These are phyloP conservation scores for Drosophila pruinosa DNA, from an alignment of 1,140 invertebrate species.

Conservation along the genomic window DNA sequence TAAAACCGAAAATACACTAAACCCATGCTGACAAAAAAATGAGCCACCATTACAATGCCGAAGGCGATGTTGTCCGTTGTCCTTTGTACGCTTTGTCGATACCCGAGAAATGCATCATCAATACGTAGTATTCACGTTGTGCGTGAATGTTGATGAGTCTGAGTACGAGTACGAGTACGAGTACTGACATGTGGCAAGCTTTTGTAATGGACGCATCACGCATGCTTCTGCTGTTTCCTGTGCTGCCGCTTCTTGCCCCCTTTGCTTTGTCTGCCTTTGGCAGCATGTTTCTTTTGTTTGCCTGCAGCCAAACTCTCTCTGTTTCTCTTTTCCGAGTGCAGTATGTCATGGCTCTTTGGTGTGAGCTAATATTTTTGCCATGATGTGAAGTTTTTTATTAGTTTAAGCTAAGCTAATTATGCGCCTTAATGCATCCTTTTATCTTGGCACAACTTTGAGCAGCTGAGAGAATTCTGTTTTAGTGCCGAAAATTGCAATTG, in stretches of 20 bases:
- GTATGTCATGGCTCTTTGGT: too few species aligned
- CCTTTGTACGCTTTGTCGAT: constrained; percentile 12
- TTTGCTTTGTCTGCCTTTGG: constrained; percentile 53
- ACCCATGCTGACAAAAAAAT: constrained; percentile 49
- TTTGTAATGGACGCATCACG: constrained; percentile 24
- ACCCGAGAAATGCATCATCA: constrained; percentile 71
- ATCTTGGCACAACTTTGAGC: background rate
- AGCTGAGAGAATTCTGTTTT: too few species aligned
- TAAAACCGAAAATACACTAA: constrained; percentile 65
- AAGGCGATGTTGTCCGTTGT: constrained; percentile 9
- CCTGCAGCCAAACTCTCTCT: background rate
- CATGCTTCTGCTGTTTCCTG: constrained; percentile 11
- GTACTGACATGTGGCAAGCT: background rate
- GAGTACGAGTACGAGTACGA: background rate
- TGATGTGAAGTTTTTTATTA: background rate
- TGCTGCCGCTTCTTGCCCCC: background rate
- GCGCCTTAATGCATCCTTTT: too few species aligned
- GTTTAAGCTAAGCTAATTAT: background rate
- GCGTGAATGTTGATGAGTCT: background rate
- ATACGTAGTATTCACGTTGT: constrained; percentile 34
- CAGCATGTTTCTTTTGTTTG: constrained; percentile 18
- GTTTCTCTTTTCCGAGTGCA: background rate
- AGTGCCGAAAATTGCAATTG: constrained; percentile 15
- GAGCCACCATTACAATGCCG: constrained; percentile 33
- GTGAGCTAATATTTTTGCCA: background rate